Conservation (phyloP, 2,888 invertebrate species). For the Apodemia duryi region DNA sequence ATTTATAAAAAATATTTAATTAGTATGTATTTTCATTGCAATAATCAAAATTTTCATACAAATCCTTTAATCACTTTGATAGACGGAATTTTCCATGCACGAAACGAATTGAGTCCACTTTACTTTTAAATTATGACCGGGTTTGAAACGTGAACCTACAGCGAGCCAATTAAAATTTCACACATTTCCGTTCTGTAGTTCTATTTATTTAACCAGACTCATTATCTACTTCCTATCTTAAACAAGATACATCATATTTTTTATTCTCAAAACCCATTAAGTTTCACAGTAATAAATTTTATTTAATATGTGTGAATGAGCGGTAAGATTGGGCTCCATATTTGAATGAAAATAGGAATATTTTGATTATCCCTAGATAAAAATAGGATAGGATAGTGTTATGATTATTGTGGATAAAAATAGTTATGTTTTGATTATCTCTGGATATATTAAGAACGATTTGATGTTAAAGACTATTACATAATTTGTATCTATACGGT, state of each 20-base stretch:
- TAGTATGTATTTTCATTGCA: background rate
- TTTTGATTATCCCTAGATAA: no score
- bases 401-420: no score
- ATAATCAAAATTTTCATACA: background rate
- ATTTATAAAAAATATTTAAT: no score
- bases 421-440: no score
- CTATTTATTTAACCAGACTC: constrained; percentile 2
- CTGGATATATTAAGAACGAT: no score
- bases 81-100: background rate
- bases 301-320: no score
- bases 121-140: constrained; percentile 49
- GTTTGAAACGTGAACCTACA: constrained; percentile 43
- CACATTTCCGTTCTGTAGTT: constrained; percentile 41
- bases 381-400: no score
- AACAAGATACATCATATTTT: background rate
- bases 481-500: no score
- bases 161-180: constrained; percentile 45
- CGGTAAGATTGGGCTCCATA: no score
- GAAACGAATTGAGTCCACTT: constrained; percentile 32
- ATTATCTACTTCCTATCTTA: constrained; percentile 9
- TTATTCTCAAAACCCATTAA: background rate
- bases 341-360: no score
- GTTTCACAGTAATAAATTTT: background rate
- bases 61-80: background rate
- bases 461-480: no score